Percentiles rank a stretch among this genome's conserved stretches.
phyloP scores from a whole-genome alignment of 2,797 vertebrate species.

The Phylloscopus collybita region DNA sequence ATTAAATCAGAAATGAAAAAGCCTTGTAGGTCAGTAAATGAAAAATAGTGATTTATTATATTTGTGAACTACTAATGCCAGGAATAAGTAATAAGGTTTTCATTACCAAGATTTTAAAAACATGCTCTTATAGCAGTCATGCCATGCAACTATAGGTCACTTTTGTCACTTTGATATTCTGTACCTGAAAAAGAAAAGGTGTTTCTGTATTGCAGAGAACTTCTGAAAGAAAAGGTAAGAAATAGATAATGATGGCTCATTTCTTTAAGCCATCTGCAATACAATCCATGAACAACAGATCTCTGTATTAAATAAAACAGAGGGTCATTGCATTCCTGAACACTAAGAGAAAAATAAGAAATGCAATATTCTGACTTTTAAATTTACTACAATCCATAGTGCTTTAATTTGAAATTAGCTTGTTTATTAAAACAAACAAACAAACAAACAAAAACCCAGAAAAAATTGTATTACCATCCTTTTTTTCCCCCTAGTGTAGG shows the following conservation, averaged over 20 bases:
- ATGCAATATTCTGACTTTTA: not conserved
- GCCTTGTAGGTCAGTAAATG: not conserved
- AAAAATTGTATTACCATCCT: not conserved
- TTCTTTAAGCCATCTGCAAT: not conserved
- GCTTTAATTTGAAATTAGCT: not conserved
- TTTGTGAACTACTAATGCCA: not conserved
- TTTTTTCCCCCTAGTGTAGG: fast-evolving
- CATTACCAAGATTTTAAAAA: not conserved
- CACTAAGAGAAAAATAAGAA: not conserved
- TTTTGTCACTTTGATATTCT: not conserved
- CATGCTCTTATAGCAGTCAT: not conserved
- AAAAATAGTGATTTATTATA: not conserved
- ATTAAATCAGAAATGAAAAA: slow-evolving; percentile 43
- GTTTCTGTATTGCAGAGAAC: not conserved
- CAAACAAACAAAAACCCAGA: too few species aligned
- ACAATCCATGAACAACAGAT: not conserved
- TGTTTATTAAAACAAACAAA: not conserved
- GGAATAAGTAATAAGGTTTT: not conserved
- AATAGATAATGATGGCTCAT: not conserved
- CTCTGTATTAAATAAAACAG: not conserved
- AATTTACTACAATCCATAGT: not conserved
- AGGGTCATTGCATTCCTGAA: not conserved
- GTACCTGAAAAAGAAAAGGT: not conserved
- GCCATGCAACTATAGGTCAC: not conserved
- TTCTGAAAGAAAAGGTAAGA: slow-evolving; percentile 3